Conservation (phyloP, 2,888 invertebrate species). For the Apantesis nais region DNA sequence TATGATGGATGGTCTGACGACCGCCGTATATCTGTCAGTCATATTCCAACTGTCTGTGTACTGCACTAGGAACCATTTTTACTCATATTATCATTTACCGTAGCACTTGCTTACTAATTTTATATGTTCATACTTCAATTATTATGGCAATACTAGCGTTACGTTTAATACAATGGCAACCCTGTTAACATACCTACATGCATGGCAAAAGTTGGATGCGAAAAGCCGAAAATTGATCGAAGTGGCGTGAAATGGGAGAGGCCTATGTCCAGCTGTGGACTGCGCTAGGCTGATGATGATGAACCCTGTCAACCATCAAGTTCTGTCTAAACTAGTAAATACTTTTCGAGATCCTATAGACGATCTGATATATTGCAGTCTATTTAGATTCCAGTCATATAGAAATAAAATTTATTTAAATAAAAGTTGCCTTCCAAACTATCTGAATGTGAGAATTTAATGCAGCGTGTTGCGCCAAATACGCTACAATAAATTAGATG, state of each 20-base stretch:
- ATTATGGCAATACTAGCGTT: not conserved
- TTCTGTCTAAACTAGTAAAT: not conserved
- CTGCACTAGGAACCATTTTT: constrained; percentile 6
- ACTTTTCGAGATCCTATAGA: not conserved
- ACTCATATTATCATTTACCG: not conserved
- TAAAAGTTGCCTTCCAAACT: not conserved
- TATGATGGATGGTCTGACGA: constrained; percentile 39
- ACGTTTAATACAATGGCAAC: not conserved
- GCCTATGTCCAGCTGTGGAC: too few relatives aligned
- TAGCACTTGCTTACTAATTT: not conserved
- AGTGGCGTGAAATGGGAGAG: too few relatives aligned
- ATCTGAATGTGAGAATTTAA: not conserved
- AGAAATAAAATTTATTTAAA: not conserved
- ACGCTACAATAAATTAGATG: constrained; percentile 36
- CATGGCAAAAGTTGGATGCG: too few relatives aligned
- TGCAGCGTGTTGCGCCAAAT: constrained; percentile 19
- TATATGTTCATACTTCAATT: not conserved
- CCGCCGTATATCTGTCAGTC: constrained; percentile 41
- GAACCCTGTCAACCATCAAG: too few relatives aligned
- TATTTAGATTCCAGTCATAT: not conserved
- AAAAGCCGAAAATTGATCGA: too few relatives aligned
- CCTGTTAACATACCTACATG: not conserved
- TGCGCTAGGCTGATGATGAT: too few relatives aligned
- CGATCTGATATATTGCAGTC: not conserved
- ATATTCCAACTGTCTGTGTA: constrained; percentile 25